Conservation (phyloP, 2,113 vertebrate species). For the Nannospalax galili region DNA sequence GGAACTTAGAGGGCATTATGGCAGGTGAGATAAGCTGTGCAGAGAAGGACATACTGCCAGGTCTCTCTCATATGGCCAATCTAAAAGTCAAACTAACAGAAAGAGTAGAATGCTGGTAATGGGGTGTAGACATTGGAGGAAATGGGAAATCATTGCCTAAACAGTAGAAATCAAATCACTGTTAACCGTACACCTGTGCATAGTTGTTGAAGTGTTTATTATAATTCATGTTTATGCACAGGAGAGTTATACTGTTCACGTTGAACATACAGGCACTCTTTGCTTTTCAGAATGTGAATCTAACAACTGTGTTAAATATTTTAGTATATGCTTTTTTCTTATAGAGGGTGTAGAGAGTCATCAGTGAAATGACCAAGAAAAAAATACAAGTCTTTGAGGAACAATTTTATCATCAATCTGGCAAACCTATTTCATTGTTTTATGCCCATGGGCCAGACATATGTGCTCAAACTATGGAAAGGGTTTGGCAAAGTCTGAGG, state of each 20-base stretch:
- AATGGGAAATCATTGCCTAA: neutral
- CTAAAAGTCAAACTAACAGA: neutral
- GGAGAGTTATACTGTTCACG: neutral
- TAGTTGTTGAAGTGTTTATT: neutral
- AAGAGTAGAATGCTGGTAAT: neutral
- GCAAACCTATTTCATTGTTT: conserved; percentile 56
- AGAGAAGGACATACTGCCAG: neutral
- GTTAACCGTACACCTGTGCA: neutral
- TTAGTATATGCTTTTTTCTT: neutral
- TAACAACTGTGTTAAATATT: conserved; percentile 3
- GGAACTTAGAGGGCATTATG: neutral
- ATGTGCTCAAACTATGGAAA: conserved; percentile 39
- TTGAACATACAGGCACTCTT: neutral
- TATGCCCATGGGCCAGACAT: conserved; percentile 34
- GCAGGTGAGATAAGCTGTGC: neutral
- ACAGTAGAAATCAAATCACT: neutral
- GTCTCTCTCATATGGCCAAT: neutral
- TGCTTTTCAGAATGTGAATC: conserved; percentile 16
- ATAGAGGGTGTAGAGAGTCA: neutral
- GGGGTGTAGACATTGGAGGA: neutral
- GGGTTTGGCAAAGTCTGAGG: conserved; percentile 45
- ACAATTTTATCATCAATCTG: conserved; percentile 60
- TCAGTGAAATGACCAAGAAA: conserved; percentile 52
- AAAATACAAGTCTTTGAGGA: conserved; percentile 32
- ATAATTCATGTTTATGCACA: conserved; percentile 18